Evolutionary conservation across 2,797 vertebrate genomes (phyloP).

Genomic region (Lagodon rhomboides): DNA sequence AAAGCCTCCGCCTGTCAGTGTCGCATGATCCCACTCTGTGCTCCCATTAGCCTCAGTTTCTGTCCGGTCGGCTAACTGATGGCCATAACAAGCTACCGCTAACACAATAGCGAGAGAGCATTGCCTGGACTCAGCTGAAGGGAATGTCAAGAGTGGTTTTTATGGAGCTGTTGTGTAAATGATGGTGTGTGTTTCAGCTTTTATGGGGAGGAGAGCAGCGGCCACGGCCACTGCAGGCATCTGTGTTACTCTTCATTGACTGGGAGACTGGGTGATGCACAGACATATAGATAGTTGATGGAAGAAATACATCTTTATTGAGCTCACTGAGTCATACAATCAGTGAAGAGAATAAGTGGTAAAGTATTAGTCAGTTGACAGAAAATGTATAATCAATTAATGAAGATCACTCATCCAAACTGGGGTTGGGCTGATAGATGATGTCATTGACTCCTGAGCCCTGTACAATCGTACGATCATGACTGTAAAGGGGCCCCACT

Average conservation of each 20-base stretch:
- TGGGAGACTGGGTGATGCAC: constrained; percentile 6
- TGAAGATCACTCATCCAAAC: too few relatives aligned
- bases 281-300: constrained; percentile 10
- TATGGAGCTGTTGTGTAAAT: constrained; percentile 75
- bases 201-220: constrained; percentile 52
- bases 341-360: not conserved
- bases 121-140: constrained; percentile 37
- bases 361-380: not conserved
- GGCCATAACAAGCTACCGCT: constrained; percentile 70
- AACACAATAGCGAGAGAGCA: constrained; percentile 66
- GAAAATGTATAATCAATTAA: too few relatives aligned
- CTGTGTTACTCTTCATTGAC: constrained; percentile 42
- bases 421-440: too few relatives aligned
- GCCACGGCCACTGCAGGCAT: constrained; percentile 60
- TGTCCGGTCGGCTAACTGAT: constrained; percentile 70
- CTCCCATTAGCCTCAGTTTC: constrained; percentile 77
- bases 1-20: constrained; percentile 87
- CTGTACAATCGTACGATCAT: too few relatives aligned
- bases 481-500: too few relatives aligned
- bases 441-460: too few relatives aligned
- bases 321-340: not conserved
- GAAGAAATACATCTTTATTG: constrained; percentile 18
- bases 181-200: constrained; percentile 68
- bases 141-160: constrained; percentile 65
- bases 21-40: constrained; percentile 89